Evolutionary conservation across 2,888 invertebrate species (phyloP).

Genomic region (Phalera bucephala): DNA sequence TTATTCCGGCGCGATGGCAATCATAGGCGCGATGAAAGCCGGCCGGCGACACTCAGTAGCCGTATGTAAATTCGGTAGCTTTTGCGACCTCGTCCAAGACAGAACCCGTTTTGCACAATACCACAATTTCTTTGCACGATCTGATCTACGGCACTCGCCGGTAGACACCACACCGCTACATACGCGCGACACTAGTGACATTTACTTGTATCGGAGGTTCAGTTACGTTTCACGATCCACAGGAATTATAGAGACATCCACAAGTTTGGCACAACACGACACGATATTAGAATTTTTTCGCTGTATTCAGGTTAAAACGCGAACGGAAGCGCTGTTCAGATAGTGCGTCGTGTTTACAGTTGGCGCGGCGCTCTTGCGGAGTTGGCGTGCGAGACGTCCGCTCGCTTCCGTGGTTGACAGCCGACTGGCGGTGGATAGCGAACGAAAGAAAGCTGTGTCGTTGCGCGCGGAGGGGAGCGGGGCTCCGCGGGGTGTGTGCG

Average conservation of each 20-base stretch:
- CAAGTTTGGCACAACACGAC: constrained; percentile 76
- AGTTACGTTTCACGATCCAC: constrained; percentile 58
- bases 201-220: constrained; percentile 66
- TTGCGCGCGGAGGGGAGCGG: constrained; percentile 53
- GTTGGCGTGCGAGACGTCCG: constrained; percentile 39
- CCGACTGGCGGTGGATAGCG: constrained; percentile 60
- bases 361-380: constrained; percentile 64
- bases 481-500: constrained; percentile 41
- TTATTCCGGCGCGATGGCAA: constrained; percentile 46
- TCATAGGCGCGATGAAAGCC: constrained; percentile 49
- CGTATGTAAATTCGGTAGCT: constrained; percentile 62
- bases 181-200: constrained; percentile 62
- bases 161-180: constrained; percentile 67
- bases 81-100: constrained; percentile 49
- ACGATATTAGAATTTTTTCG: constrained; percentile 53
- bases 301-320: constrained; percentile 68
- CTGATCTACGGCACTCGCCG: constrained; percentile 57
- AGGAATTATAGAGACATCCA: constrained; percentile 55
- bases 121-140: constrained; percentile 67
- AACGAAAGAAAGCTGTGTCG: constrained; percentile 56
- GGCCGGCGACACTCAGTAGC: constrained; percentile 47
- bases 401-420: constrained; percentile 68
- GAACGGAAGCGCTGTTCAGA: constrained; percentile 70
- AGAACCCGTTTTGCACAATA: constrained; percentile 71
- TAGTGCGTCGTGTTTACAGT: constrained; percentile 79